A percentile compares a stretch with the other conserved stretches of the same genome.
Evolutionary conservation across 53 echinoderm and acorn worm genomes (phyloP).

Genomic region (Paelopatides confundens): DNA sequence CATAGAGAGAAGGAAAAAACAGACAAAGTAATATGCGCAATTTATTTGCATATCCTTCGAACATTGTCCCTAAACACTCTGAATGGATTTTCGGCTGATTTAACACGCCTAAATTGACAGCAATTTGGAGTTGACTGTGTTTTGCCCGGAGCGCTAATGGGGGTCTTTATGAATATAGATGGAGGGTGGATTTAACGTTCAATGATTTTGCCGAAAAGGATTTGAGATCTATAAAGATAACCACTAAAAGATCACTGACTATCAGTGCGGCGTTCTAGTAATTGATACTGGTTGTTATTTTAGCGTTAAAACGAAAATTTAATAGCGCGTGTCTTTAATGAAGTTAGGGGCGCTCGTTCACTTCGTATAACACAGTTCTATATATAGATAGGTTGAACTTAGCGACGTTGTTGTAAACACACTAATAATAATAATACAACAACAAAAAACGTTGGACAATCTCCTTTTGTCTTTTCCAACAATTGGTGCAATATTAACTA

Average conservation of each 20-base stretch:
- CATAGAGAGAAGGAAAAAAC: not conserved
- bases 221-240: slow-evolving; percentile 32
- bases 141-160: slow-evolving; percentile 25
- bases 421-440: too few relatives aligned
- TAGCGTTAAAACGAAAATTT: not conserved
- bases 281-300: slow-evolving; percentile 22
- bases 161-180: slow-evolving; percentile 24
- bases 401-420: too few relatives aligned
- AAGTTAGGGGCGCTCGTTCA: not conserved
- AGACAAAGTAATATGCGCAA: slow-evolving; percentile 3
- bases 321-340: not conserved
- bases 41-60: slow-evolving; percentile 31
- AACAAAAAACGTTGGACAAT: too few relatives aligned
- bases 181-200: slow-evolving; percentile 1
- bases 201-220: slow-evolving; percentile 12
- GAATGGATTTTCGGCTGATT: slow-evolving; percentile 31
- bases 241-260: not conserved
- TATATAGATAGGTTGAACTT: too few relatives aligned
- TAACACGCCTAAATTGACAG: slow-evolving; percentile 19
- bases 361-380: too few relatives aligned
- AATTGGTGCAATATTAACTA: too few relatives aligned
- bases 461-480: too few relatives aligned
- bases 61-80: slow-evolving; percentile 24
- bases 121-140: slow-evolving; percentile 12
- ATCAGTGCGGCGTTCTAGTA: not conserved